A percentile compares a stretch with the other conserved stretches of the same genome.
Conservation (phyloP, 2,888 invertebrate species). For the Caenorhabditis virilis region DNA sequence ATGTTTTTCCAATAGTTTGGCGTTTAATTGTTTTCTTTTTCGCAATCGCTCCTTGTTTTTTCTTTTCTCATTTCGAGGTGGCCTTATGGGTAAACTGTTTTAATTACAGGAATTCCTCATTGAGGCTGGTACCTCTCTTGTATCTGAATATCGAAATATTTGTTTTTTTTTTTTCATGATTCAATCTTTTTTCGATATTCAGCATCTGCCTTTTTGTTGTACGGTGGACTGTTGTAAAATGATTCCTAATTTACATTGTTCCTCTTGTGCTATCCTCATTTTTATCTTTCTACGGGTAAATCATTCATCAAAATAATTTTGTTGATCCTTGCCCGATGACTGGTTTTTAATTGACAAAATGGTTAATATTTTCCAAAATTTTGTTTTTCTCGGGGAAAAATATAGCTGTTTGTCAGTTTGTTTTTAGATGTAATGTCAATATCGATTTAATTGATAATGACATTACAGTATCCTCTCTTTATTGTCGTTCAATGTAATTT, state of each 20-base stretch:
- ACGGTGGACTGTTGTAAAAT: background rate
- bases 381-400: too few relatives aligned
- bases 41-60: conserved; percentile 6
- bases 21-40: too few relatives aligned
- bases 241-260: background rate
- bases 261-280: background rate
- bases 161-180: background rate
- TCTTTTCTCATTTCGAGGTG: conserved; percentile 1
- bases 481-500: background rate
- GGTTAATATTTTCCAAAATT: too few relatives aligned
- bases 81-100: conserved; percentile 7
- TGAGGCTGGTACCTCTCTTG: conserved; percentile 29
- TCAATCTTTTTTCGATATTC: background rate
- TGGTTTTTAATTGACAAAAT: too few relatives aligned
- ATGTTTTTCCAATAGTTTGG: too few relatives aligned
- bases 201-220: background rate
- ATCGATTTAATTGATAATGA: too few relatives aligned
- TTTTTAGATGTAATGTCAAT: too few relatives aligned
- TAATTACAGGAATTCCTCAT: conserved; percentile 7
- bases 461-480: too few relatives aligned
- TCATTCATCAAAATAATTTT: background rate
- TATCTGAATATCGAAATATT: background rate
- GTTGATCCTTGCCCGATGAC: background rate
- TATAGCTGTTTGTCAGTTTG: too few relatives aligned
- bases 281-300: background rate